Evolutionary conservation across 1,140 invertebrate species (phyloP), one percentile per base, ranked within the genome.

Genomic region (Drosophila malerkotliana): DNA sequence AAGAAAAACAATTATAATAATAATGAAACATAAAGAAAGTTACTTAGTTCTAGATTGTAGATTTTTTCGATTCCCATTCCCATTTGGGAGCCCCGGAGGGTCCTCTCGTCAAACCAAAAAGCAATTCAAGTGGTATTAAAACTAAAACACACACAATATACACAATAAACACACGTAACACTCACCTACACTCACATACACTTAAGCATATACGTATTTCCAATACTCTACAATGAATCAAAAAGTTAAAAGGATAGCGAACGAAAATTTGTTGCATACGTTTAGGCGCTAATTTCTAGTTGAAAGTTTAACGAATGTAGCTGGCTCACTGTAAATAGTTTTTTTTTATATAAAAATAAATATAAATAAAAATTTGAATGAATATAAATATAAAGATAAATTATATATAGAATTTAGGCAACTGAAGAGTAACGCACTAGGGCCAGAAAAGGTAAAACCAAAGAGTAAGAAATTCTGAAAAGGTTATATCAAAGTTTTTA

Each of bases 61-160:
- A 48, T 64, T 73, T 58, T 49, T 51, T 74, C 48, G n/a, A 57
- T 51, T 73, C 47, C 51, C 41, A 61, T 58, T 21, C 44, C 58
- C 30, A n/a, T 60, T 34, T 34, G 15, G 9, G 21, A 34, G 37
- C 14, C 15, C 15, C n/a, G 12, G 6, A 37, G 15, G 26, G 21
- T 15, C 39, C 8, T 21, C 28, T 55, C 52, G 41, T 28, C 21
- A 39, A 85, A 60, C 44, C 57, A n/a, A 85, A 77, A 87, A 87
- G 82, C 82, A 87, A 87, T 87, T 87, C 59, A 85, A 82, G 82
- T 87, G 82, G 82, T 85, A 85, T 85, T 85, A 81, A 34, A 61
- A 59, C 24, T 58, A 56, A 44, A 6, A 51, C 9, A 62, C 26
- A 32, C 21, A 59, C 37, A 51, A 37, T 47, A 63, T 44, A 59